Evolutionary conservation across 2,797 vertebrate species (phyloP), one percentile per base, ranked within the genome.

Genomic region (Pygocentrus nattereri): DNA sequence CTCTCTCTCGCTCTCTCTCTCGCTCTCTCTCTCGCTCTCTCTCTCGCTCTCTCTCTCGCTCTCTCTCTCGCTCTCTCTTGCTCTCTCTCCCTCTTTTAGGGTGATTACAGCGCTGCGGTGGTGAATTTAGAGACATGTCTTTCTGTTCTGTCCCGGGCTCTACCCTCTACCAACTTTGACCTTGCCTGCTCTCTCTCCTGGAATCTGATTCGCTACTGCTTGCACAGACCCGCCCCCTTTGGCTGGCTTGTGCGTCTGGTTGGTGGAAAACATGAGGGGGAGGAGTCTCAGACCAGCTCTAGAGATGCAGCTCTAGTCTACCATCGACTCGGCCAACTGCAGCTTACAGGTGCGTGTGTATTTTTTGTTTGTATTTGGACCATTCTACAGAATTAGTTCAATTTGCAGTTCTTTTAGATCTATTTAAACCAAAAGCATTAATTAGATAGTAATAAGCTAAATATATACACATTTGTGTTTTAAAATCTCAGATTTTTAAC

Each of bases 171-270:
- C 76, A 92, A 90, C 21, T 91, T 99, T 77, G 98, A 99, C 88
- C 93, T 98, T 82, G 92, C 95, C 85, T 99, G 95, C 87, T 97
- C 98, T 5, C 94, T 99, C 15, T 97, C 96, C 87, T 99, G 98
- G 98, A 99, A 99, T 0, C 79, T 98, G 80, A 98, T 99, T 87
- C 97, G 97, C 82, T 98, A 98, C 70, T 95, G 95, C 90, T 90
- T 99, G 86, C 97, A 98, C 88, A 97, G 97, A 58, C 94, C 97
- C 65, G 93, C 95, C 0, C 94, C 97, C 58, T 94, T 97, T 75
- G 95, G 97, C 76, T 99, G 98, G 98, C 89, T 99, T 84, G 95
- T 99, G 76, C 96, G 96, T 90, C 96, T 96, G 86, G 95, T 97
- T 7, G 91, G 95, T 77, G 97, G 94, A 10, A 96, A 94, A 85